These are phyloP conservation scores for Sebastiscus tertius DNA, from an alignment of 2,797 vertebrate species.

Conservation along the genomic window DNA sequence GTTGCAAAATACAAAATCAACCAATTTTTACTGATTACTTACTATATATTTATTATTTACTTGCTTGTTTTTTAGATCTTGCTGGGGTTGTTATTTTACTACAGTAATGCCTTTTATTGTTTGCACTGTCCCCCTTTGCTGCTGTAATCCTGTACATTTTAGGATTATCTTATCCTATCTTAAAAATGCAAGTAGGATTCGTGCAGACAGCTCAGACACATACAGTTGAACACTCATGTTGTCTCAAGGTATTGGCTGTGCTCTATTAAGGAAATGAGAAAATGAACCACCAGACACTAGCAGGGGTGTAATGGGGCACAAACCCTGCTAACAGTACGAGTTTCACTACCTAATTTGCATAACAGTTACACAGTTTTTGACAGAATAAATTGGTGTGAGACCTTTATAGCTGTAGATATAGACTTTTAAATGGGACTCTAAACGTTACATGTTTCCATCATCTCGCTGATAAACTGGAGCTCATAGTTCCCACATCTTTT, in stretches of 20 bases:
- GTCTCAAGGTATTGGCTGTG: background rate
- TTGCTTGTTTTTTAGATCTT: too few species aligned
- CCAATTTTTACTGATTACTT: too few species aligned
- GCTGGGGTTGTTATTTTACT: too few species aligned
- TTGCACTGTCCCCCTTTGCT: too few species aligned
- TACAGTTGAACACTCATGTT: background rate
- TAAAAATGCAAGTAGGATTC: background rate
- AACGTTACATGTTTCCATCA: too few species aligned
- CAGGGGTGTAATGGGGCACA: background rate
- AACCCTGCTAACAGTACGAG: background rate
- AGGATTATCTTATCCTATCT: too few species aligned
- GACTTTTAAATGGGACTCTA: background rate
- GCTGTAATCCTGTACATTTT: too few species aligned
- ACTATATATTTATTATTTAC: too few species aligned
- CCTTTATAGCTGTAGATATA: background rate
- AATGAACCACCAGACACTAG: background rate
- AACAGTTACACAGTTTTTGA: too few species aligned
- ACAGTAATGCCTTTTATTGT: too few species aligned
- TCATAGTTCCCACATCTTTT: constrained; percentile 1
- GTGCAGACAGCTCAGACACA: background rate
- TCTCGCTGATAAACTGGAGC: background rate
- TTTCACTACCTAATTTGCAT: too few species aligned
- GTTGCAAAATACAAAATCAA: too few species aligned
- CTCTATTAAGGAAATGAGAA: constrained; percentile 34
- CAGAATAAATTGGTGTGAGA: accelerated